Evolutionary conservation across 2,113 vertebrate genomes (phyloP).

Genomic region (Centropristis striata): DNA sequence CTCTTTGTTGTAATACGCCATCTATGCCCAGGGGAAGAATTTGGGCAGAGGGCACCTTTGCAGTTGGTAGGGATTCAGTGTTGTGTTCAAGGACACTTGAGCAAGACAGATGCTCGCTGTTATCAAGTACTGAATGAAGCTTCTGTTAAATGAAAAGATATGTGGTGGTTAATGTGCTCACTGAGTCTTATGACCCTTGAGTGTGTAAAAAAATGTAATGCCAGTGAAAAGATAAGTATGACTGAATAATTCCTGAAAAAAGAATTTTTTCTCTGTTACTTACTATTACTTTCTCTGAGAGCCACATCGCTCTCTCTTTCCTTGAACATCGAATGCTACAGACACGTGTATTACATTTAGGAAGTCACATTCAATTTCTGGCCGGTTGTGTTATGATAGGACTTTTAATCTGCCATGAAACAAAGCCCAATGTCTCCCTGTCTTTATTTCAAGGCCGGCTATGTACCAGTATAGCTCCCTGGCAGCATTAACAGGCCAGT

Average conservation of each 20-base stretch:
- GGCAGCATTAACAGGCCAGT: conserved; percentile 26
- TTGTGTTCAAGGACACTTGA: conserved; percentile 27
- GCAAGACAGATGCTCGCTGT: background rate
- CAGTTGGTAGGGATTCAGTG: background rate
- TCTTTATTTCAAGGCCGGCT: conserved; percentile 34
- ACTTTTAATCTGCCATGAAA: conserved; percentile 51
- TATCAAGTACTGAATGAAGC: conserved; percentile 1
- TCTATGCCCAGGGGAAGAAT: background rate
- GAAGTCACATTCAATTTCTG: conserved; percentile 5
- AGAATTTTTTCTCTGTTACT: background rate
- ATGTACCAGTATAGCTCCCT: background rate
- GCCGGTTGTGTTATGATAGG: conserved; percentile 1
- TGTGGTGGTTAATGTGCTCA: conserved; percentile 32
- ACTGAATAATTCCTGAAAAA: background rate
- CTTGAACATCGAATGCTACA: background rate
- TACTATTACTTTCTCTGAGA: background rate
- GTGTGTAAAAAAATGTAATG: conserved; percentile 15
- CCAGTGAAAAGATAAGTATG: background rate
- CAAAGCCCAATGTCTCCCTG: conserved; percentile 23
- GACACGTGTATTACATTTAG: conserved; percentile 5
- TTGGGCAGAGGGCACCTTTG: conserved; percentile 16
- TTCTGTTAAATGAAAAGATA: conserved; percentile 30
- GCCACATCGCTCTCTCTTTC: background rate
- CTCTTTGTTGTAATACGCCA: background rate
- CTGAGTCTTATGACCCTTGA: conserved; percentile 23